Base-by-base conservation (phyloP, 2,888 invertebrate genomes). In the Synanthedon vespiformis region DNA sequence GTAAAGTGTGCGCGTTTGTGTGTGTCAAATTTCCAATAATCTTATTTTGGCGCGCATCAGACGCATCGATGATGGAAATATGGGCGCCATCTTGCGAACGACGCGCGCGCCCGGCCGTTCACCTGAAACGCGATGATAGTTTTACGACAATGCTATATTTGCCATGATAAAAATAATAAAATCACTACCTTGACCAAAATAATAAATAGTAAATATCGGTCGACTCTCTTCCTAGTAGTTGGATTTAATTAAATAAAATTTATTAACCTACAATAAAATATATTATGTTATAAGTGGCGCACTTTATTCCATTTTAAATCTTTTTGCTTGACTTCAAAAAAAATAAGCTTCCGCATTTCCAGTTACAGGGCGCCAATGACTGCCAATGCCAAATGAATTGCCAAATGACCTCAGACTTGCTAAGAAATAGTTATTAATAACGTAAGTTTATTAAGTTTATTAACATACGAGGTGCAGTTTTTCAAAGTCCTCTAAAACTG, bases 21-120 rank as follows among this genome's bases (percentile, higher is more conserved):
- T 77, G 79, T 80, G 84, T 85, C 84, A 82, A 84, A 81, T 82
- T 80, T 82, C 82, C 82, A 75, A 80, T 80, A 80, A 84, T 81
- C 82, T 86, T 86, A 87, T 86, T 87, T 85, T 86, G 86, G 86
- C 85, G 85, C 80, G 83, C 84, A 83, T 85, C 83, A 86, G 81
- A 79, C 74, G 70, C 68, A 54, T 62, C 75, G 86, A 76, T 79
- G 86, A 87, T 68, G 70, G 86, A 87, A 77, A 80, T 83, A 87
- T 80, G 79, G 76, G 60, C 67, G 82, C 80, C 83, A 80, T 79
- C 80, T 75, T 75, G 80, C 68, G 74, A 74, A 68, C 71, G 78
- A 74, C 64, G 69, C 74, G 74, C 69, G 65, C 70, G 67, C 68
- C 70, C 73, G 86, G 84, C 73, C 86, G 77, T 85, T 85, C 84